Percentiles rank a stretch among this genome's conserved stretches.
phyloP scores from a whole-genome alignment of 2,888 invertebrate genomes.

The Sesia bembeciformis region DNA sequence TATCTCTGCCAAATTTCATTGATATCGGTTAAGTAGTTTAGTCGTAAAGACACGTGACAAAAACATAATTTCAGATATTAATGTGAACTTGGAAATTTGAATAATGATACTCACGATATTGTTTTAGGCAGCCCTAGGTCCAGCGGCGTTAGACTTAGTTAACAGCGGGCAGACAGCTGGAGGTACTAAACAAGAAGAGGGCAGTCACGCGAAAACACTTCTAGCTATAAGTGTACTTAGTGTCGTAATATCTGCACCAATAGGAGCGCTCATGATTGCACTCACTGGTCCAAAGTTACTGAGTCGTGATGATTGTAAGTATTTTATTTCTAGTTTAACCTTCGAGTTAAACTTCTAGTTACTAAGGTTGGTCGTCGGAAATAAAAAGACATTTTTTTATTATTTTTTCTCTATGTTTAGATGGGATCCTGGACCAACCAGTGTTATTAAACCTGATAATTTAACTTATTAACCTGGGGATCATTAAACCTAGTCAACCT shows the following conservation, averaged over 20 bases:
- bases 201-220: conserved; percentile 75
- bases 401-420: neutral
- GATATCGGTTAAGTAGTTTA: neutral
- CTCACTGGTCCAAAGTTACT: conserved; percentile 77
- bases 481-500: too few species aligned
- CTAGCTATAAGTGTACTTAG: conserved; percentile 82
- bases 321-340: neutral
- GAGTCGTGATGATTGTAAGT: conserved; percentile 16
- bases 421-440: too few species aligned
- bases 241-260: conserved; percentile 82
- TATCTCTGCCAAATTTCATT: neutral
- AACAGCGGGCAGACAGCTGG: conserved; percentile 49
- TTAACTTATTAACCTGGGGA: too few species aligned
- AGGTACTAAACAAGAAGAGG: conserved; percentile 39
- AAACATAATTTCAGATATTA: too few species aligned
- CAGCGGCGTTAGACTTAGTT: conserved; percentile 76
- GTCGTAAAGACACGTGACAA: too few species aligned
- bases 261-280: conserved; percentile 81
- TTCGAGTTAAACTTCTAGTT: too few species aligned
- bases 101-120: neutral
- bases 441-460: too few species aligned
- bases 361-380: too few species aligned
- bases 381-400: too few species aligned
- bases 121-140: conserved; percentile 80
- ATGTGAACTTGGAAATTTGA: too few species aligned